phyloP scores from a whole-genome alignment of 2,113 vertebrate genomes.

The Fukomys damarensis region DNA sequence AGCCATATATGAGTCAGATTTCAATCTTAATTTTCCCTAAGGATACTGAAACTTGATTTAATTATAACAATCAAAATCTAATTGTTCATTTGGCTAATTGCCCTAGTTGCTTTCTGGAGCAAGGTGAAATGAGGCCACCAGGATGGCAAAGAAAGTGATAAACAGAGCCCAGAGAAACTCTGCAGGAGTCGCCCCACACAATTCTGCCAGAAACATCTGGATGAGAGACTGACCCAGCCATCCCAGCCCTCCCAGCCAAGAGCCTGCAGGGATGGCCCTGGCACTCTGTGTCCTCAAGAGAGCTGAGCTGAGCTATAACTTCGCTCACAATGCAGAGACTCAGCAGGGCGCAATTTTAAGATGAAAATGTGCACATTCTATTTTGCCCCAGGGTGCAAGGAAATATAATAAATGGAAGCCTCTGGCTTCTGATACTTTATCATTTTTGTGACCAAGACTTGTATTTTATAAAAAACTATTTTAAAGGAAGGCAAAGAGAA shows the following conservation, averaged over 20 bases:
- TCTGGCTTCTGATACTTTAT: slow-evolving; percentile 14
- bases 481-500: slow-evolving; percentile 38
- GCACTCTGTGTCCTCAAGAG: not conserved
- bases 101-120: not conserved
- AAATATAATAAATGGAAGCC: slow-evolving; percentile 67
- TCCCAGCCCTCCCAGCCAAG: not conserved
- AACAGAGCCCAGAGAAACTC: not conserved
- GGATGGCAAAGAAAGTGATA: not conserved
- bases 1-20: not conserved
- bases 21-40: not conserved
- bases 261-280: not conserved
- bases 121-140: not conserved
- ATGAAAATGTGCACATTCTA: not conserved
- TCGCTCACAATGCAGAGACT: slow-evolving; percentile 11
- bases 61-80: slow-evolving; percentile 33
- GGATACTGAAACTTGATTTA: slow-evolving; percentile 43
- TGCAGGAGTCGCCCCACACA: not conserved
- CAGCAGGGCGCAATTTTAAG: not conserved
- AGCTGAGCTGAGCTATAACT: not conserved
- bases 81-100: slow-evolving; percentile 42
- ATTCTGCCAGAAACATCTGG: not conserved
- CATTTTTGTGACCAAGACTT: slow-evolving; percentile 57
- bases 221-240: not conserved
- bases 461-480: not conserved
- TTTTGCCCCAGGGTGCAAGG: slow-evolving; percentile 24